Evolutionary conservation across 2,797 vertebrate genomes (phyloP), one percentile per base, ranked within the genome.

Genomic region (Sphenodon punctatus): DNA sequence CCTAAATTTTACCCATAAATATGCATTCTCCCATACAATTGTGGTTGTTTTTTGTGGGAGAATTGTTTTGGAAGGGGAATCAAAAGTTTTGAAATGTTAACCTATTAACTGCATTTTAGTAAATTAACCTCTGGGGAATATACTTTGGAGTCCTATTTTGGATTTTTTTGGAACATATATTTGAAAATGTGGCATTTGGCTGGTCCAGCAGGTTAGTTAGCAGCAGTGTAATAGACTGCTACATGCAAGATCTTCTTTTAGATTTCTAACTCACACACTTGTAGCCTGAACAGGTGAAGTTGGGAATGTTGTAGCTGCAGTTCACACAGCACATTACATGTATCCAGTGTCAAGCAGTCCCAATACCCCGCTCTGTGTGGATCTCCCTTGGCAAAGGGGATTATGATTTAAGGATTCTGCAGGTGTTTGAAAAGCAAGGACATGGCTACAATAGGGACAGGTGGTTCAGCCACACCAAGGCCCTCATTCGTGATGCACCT

Each of bases 251-350:
- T 36, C 34, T 36, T 8, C 66, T 72, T 66, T 15, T 42, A 56
- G n/a, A n/a, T n/a, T n/a, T n/a, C n/a, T n/a, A 64, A 55, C 81
- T 56, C 82, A 87, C 46, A 87, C 79, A 77, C 81, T 68, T 70
- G 39, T 75, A 88, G 63, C 63, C 81, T 78, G 46, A 84, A 77
- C 79, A 87, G 86, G 79, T 88, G 88, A 83, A 89, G 70, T 36
- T 80, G 55, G 63, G 85, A 82, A 86, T 77, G 73, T 63, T 36
- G 6, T 78, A 79, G 59, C 85, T 59, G 32, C 38, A 34, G 30
- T 67, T 71, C 49, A 32, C 38, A 65, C 61, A 32, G 23, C 55
- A 39, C 25, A 32, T 23, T 59, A 4, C 15, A 61, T 75, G 36
- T 89, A 59, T 67, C 23, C 22, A 56, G 22, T 90, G 79, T 80